Base-by-base conservation (phyloP, 37 sponge, comb jelly and placozoan species). In the Halichondria panicea region DNA sequence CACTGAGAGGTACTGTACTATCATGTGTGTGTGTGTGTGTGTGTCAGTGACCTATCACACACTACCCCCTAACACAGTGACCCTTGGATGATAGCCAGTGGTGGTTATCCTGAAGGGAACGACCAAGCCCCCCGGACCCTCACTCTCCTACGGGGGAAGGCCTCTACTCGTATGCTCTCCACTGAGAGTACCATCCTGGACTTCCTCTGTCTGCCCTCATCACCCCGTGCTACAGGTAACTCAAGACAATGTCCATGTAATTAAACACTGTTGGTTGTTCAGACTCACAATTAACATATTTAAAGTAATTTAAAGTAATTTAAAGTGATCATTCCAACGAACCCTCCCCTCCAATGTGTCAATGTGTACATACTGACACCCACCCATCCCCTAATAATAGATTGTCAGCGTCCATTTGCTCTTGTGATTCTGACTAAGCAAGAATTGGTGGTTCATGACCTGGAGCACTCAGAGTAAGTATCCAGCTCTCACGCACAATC, bases 141-240 rank as follows among this genome's bases (percentile, higher is more conserved):
- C 30, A 76, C 77, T 11, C 33, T 85, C 56, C 25, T 15, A 0
- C 57, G 41, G 7, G 62, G 72, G 37, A 70, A 69, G 50, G n/a
- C n/a, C n/a, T 72, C 62, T 41, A 44, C 52, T 46, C 3, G 48
- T 30, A 32, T 79, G 25, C 76, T 87, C 35, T 55, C 57, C 56
- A 40, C 58, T 27, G n/a, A 52, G 39, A 48, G 66, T 3, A 53
- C 87, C 46, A 77, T 85, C 65, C 24, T 85, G 12, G 69, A 75
- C 75, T 76, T 87, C 70, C 53, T 87, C 63, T 75, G 64, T 43
- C 81, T 87, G 24, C 74, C 79, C 30, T 78, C 86, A 9, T 65
- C 86, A 11, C 80, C 81, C 7, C 59, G 40, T 43, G 1, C 50
- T 25, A 25, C 32, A 43, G 75, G 83, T 82, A 22, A 80, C 63